Conservation (phyloP, 2,888 invertebrate species). For the Cephus runcator region DNA sequence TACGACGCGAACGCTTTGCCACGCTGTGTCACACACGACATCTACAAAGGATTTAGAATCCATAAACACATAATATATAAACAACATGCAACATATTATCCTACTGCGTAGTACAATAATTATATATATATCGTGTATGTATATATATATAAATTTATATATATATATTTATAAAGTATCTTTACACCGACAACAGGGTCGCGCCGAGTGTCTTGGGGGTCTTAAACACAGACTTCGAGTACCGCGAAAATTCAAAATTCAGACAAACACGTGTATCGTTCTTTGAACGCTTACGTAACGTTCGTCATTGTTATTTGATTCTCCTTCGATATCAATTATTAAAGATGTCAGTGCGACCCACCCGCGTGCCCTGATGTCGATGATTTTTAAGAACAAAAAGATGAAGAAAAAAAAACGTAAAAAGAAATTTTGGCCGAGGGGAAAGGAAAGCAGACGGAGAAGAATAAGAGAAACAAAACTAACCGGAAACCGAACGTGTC, state of each 20-base stretch:
- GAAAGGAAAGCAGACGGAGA: neutral
- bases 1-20: constrained; percentile 2
- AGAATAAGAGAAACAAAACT: neutral
- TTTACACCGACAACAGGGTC: neutral
- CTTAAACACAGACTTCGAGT: no score
- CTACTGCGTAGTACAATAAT: constrained; percentile 58
- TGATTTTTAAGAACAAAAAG: neutral
- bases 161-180: constrained; percentile 25
- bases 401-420: constrained; percentile 7
- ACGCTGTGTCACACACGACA: constrained; percentile 58
- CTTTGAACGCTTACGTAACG: neutral
- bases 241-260: neutral
- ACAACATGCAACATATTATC: constrained; percentile 65
- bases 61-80: constrained; percentile 64
- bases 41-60: constrained; percentile 62
- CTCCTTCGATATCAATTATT: neutral
- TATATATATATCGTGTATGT: constrained; percentile 23
- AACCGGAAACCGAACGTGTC: neutral
- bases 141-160: neutral
- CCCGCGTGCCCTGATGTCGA: neutral
- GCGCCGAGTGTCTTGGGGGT: neutral
- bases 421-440: constrained; percentile 5
- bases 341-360: neutral
- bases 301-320: neutral
- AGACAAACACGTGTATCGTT: neutral